A percentile compares a stretch with the other conserved stretches of the same genome.
Evolutionary conservation across 1,140 invertebrate genomes (phyloP).

Genomic region (Steinernema khuongi): DNA sequence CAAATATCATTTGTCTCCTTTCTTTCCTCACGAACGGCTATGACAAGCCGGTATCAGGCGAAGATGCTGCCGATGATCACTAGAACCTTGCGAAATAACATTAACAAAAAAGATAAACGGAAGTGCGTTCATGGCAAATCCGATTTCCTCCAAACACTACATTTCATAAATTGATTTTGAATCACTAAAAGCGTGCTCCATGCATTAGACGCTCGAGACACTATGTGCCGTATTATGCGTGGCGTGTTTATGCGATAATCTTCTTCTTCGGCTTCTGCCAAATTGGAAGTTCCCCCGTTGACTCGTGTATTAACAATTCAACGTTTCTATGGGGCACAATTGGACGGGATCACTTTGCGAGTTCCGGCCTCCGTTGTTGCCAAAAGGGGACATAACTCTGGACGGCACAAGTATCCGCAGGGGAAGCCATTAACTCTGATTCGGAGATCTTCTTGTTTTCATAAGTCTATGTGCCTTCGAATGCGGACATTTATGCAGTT

Average conservation of each 20-base stretch:
- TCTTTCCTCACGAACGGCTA: not conserved
- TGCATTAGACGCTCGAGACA: not conserved
- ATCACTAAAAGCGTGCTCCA: constrained; percentile 12
- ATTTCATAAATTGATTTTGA: constrained; percentile 13
- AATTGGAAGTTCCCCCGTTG: not conserved
- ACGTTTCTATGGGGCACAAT: constrained; percentile 4
- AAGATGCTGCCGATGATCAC: too few species aligned
- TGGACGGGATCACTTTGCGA: not conserved
- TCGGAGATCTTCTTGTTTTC: constrained; percentile 2
- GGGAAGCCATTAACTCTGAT: constrained; percentile 8
- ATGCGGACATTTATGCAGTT: not conserved
- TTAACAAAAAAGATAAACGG: constrained; percentile 13
- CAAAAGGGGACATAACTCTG: not conserved
- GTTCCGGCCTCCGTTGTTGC: not conserved
- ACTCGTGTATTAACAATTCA: not conserved
- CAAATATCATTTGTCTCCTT: not conserved
- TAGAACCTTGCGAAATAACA: too few species aligned
- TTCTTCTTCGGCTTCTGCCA: not conserved
- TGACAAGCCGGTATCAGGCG: too few species aligned
- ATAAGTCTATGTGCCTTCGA: not conserved
- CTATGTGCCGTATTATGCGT: not conserved
- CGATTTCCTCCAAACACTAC: not conserved
- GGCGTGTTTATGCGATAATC: not conserved
- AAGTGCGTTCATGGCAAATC: not conserved
- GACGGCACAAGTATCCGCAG: not conserved